These are phyloP conservation scores for Drosophila neotestacea DNA, from an alignment of 2,888 invertebrate genomes.

Conservation along the genomic window DNA sequence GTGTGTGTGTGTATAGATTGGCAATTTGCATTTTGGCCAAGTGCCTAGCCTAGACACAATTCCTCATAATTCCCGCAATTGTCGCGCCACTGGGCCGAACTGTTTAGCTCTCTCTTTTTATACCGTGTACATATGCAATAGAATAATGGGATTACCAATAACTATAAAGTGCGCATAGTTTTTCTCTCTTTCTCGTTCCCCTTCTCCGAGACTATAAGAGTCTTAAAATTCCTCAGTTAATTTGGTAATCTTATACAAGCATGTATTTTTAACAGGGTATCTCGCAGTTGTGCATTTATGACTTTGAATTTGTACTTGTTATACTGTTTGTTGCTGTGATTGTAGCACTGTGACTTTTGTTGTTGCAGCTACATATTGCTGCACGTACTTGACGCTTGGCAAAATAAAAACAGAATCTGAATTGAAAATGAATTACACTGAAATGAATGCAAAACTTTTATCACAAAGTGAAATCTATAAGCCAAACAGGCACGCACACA, in stretches of 20 bases:
- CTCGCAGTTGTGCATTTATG: background rate
- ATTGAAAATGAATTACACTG: conserved; percentile 72
- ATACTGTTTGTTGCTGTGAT: conserved; percentile 12
- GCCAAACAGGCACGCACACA: conserved; percentile 43
- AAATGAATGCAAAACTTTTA: conserved; percentile 73
- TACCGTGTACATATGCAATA: conserved; percentile 6
- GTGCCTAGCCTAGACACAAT: conserved; percentile 73
- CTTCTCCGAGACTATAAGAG: no score
- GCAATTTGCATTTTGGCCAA: conserved; percentile 73
- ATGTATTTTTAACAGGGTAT: conserved; percentile 19
- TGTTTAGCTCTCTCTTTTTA: conserved; percentile 54
- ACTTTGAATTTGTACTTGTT: background rate
- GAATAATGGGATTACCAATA: background rate
- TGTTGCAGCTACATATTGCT: conserved; percentile 53
- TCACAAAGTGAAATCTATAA: conserved; percentile 76
- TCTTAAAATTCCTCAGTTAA: background rate
- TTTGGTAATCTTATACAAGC: background rate
- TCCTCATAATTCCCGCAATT: conserved; percentile 74
- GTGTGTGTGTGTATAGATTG: conserved; percentile 25
- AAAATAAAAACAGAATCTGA: conserved; percentile 58
- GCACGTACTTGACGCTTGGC: conserved; percentile 62
- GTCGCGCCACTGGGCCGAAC: conserved; percentile 42
- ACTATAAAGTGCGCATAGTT: background rate
- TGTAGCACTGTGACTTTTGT: conserved; percentile 41
- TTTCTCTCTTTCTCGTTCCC: background rate